A percentile compares a stretch with the other conserved stretches of the same genome.
Conservation (phyloP, 2,113 vertebrate genomes). For the Brienomyrus longianalis region DNA sequence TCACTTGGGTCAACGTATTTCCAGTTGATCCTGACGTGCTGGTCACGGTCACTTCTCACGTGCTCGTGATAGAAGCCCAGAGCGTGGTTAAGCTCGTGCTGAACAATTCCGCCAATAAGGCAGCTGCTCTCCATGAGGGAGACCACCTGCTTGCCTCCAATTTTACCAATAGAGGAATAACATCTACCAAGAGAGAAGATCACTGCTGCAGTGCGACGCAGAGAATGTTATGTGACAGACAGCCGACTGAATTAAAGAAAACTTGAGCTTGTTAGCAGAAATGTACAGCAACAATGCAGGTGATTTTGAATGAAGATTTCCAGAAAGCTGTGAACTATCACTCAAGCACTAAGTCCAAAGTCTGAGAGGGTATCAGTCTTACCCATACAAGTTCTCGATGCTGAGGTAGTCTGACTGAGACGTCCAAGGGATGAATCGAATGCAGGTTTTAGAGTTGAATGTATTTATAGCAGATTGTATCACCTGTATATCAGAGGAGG, state of each 20-base stretch:
- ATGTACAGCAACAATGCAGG: neutral
- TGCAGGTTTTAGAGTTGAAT: slow-evolving; percentile 33
- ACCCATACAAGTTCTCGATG: slow-evolving; percentile 35
- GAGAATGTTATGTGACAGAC: neutral
- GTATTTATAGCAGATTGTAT: slow-evolving; percentile 31
- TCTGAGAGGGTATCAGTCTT: neutral
- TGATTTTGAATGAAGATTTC: neutral
- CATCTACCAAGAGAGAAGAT: slow-evolving; percentile 33
- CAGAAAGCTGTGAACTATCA: neutral
- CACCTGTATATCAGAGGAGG: slow-evolving; percentile 2
- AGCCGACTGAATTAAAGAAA: neutral
- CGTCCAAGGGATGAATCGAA: slow-evolving; percentile 29
- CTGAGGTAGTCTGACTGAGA: slow-evolving; percentile 34
- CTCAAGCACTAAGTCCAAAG: neutral
- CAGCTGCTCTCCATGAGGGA: slow-evolving; percentile 33
- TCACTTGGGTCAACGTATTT: slow-evolving; percentile 29
- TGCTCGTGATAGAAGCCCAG: slow-evolving; percentile 51
- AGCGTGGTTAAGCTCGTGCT: slow-evolving; percentile 44
- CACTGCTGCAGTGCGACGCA: neutral
- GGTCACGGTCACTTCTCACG: slow-evolving; percentile 41
- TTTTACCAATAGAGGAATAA: slow-evolving; percentile 38
- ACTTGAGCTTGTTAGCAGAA: neutral
- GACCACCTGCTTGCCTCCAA: slow-evolving; percentile 35
- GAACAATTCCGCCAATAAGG: slow-evolving; percentile 29
- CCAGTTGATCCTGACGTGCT: slow-evolving; percentile 39